Percentiles rank a stretch among this genome's conserved stretches.
Evolutionary conservation across 2,888 invertebrate species (phyloP).

Genomic region (Pseudoips prasinana): DNA sequence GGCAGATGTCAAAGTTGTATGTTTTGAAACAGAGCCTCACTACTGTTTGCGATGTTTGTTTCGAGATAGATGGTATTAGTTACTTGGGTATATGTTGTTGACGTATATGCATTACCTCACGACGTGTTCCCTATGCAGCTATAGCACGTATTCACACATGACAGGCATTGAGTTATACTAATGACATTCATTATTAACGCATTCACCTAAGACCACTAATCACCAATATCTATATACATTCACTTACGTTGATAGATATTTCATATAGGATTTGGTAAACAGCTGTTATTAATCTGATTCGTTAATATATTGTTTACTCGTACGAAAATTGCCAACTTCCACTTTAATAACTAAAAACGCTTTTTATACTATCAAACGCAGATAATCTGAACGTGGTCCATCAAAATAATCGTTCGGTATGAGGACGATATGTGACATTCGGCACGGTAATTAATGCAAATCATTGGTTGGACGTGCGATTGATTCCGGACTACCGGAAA

Average conservation of each 20-base stretch:
- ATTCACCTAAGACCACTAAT: slow-evolving; percentile 19
- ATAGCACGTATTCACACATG: slow-evolving; percentile 13
- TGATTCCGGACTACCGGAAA: slow-evolving; percentile 70
- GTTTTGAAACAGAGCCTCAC: slow-evolving; percentile 73
- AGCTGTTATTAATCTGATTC: too few relatives aligned
- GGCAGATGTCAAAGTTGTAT: slow-evolving; percentile 81
- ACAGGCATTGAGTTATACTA: slow-evolving; percentile 20
- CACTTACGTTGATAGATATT: too few relatives aligned
- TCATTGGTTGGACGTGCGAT: slow-evolving; percentile 73
- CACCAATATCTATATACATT: background rate
- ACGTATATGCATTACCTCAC: slow-evolving; percentile 12
- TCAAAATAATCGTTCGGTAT: slow-evolving; percentile 69
- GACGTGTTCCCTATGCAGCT: slow-evolving; percentile 2
- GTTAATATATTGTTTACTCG: too few relatives aligned
- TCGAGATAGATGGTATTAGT: slow-evolving; percentile 60
- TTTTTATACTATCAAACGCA: too few relatives aligned
- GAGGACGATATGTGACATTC: slow-evolving; percentile 68
- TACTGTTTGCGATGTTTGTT: slow-evolving; percentile 71
- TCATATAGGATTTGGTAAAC: too few relatives aligned
- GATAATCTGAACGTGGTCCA: slow-evolving; percentile 45
- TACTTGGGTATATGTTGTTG: slow-evolving; percentile 36
- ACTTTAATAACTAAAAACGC: too few relatives aligned
- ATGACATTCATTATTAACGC: slow-evolving; percentile 29
- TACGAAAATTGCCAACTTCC: too few relatives aligned
- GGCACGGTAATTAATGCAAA: slow-evolving; percentile 77